Base-by-base conservation (phyloP, 2,888 invertebrate species). In the Pachymerium ferrugineum region DNA sequence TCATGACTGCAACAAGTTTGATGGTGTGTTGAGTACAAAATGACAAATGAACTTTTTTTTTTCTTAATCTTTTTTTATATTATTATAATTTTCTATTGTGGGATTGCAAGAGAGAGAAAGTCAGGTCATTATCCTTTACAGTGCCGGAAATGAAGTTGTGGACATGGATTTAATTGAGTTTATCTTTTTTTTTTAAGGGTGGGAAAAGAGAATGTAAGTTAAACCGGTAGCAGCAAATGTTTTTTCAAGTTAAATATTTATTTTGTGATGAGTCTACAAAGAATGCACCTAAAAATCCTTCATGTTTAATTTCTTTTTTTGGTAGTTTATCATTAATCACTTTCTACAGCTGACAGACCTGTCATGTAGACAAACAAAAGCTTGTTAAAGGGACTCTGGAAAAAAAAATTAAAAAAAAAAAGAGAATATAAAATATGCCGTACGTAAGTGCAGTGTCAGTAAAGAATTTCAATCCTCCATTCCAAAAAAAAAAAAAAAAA, bases 321-420 rank as follows among this genome's bases (percentile, higher is more conserved):
- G 19, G 8, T 6, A 47, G 47, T 47, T 47, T 47, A 47, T 47
- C 47, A 47, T 47, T 47, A 47, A 47, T 47, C 47, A 47, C 47
- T 47, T 47, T 47, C 19, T 22, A 16, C 16, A 47, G 22, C 47
- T 47, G 47, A 47, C 47, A 47, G 47, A 47, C 2, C 47, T 47
- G 47, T 47, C 47, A 47, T 47, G 47, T n/a, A 47, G 19, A 47
- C 47, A 47, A 47, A 47, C 47, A 47, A 47, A 47, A 47, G 47
- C 47, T 47, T 47, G 47, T 47, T 47, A 47, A 47, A 22, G n/a
- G 22, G 8, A 3, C 1, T 42, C 16, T 5, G 14, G 16, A 42
- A 42, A 14, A 42, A 14, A 14, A 42, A 42, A 42, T n/a, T n/a
- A n/a, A n/a, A n/a, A n/a, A n/a, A n/a, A n/a, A n/a, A n/a, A n/a